These are phyloP conservation scores for Himantopus leucocephalus DNA, from an alignment of 2,113 vertebrate species.

Conservation along the genomic window DNA sequence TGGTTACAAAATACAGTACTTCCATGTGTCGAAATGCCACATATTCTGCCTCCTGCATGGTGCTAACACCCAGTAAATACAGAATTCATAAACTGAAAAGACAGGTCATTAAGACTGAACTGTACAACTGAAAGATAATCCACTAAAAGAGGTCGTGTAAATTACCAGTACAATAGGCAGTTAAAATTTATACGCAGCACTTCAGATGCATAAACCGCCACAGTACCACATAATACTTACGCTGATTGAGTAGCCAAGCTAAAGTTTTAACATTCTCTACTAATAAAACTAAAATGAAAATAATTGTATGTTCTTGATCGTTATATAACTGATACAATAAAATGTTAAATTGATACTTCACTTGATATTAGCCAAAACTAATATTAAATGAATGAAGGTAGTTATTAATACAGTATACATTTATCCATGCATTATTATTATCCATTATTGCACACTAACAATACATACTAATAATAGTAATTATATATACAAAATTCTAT, in stretches of 20 bases:
- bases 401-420: neutral
- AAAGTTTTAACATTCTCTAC: neutral
- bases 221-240: neutral
- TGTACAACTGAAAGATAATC: neutral
- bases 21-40: neutral
- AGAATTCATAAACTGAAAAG: neutral
- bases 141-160: neutral
- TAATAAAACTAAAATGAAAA: neutral
- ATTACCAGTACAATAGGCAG: neutral
- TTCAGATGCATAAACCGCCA: neutral
- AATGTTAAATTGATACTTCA: neutral
- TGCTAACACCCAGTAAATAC: neutral
- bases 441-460: neutral
- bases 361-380: neutral
- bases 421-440: neutral
- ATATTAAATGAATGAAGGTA: neutral
- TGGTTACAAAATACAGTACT: neutral
- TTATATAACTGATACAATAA: neutral
- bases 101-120: neutral
- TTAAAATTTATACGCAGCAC: neutral
- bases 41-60: neutral
- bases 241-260: neutral
- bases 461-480: neutral
- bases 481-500: neutral
- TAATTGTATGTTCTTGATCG: neutral